Percentiles rank a stretch among this genome's conserved stretches.
phyloP scores from a whole-genome alignment of 2,888 invertebrate genomes.

The Linyphia triangularis region DNA sequence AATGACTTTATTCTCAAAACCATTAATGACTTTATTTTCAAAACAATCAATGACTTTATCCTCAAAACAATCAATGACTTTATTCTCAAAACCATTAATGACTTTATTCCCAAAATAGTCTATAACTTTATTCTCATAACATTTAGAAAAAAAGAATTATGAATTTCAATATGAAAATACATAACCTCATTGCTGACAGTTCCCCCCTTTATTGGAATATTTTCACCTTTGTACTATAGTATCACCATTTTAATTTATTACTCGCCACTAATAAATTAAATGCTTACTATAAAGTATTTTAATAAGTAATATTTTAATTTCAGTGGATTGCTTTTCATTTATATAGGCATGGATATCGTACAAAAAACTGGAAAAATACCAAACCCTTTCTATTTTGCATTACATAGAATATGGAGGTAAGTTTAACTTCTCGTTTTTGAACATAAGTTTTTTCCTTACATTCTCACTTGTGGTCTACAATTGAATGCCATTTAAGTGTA shows the following conservation, averaged over 20 bases:
- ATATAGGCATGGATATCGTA: slow-evolving; percentile 40
- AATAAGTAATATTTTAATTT: neutral
- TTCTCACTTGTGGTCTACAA: neutral
- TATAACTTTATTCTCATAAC: too few relatives aligned
- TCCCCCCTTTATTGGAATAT: neutral
- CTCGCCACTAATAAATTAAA: neutral
- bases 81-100: too few relatives aligned
- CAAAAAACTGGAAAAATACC: slow-evolving; percentile 52
- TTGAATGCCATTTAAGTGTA: neutral
- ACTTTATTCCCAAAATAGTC: too few relatives aligned
- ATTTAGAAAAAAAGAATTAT: neutral
- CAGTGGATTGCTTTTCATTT: slow-evolving; percentile 57
- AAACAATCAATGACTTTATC: too few relatives aligned
- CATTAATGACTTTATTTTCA: too few relatives aligned
- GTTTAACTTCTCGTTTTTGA: neutral
- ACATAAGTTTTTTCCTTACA: neutral
- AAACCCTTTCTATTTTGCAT: slow-evolving; percentile 33
- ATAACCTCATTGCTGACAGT: neutral
- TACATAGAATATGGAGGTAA: slow-evolving; percentile 69
- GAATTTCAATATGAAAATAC: neutral
- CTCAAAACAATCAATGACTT: too few relatives aligned
- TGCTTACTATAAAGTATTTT: neutral
- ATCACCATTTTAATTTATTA: neutral
- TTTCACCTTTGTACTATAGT: neutral
- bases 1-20: too few relatives aligned